Conservation (phyloP, 2,797 vertebrate species). For the Gadopsis bispinosus region DNA sequence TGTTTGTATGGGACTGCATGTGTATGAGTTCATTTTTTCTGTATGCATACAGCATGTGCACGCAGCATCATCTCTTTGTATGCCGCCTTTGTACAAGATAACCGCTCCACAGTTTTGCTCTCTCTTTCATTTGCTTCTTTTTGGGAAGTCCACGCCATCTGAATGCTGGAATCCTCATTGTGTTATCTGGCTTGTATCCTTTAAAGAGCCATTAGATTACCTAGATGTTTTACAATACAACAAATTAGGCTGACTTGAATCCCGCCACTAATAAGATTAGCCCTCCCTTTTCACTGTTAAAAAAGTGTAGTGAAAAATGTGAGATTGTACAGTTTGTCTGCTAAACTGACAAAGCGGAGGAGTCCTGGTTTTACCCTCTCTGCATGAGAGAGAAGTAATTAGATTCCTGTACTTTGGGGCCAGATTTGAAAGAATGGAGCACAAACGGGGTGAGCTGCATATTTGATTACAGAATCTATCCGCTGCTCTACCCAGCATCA, state of each 20-base stretch:
- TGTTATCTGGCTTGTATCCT: slow-evolving; percentile 59
- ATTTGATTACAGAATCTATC: slow-evolving; percentile 37
- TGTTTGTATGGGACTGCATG: slow-evolving; percentile 44
- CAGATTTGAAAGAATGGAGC: slow-evolving; percentile 47
- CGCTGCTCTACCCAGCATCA: background rate
- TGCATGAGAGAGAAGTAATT: slow-evolving; percentile 53
- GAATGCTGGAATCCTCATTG: slow-evolving; percentile 24
- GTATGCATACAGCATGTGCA: slow-evolving; percentile 16
- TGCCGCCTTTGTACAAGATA: slow-evolving; percentile 4
- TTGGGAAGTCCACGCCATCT: slow-evolving; percentile 51
- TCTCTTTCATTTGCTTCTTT: slow-evolving; percentile 40
- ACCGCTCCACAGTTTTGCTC: slow-evolving; percentile 13
- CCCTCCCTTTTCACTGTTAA: slow-evolving; percentile 40
- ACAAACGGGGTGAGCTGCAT: slow-evolving; percentile 44
- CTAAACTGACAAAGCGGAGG: slow-evolving; percentile 40
- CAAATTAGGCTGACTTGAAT: slow-evolving; percentile 71
- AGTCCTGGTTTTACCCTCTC: slow-evolving; percentile 45
- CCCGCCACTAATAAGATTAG: slow-evolving; percentile 65
- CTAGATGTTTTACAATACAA: slow-evolving; percentile 69
- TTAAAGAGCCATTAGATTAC: slow-evolving; percentile 67
- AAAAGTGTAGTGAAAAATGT: slow-evolving; percentile 38
- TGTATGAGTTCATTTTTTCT: slow-evolving; percentile 12
- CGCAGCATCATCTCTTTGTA: background rate
- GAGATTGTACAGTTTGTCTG: slow-evolving; percentile 34
- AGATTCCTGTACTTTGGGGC: slow-evolving; percentile 47